Evolutionary conservation across 2,113 vertebrate species (phyloP), one percentile per base, ranked within the genome.

Genomic region (Oryzias woworae): DNA sequence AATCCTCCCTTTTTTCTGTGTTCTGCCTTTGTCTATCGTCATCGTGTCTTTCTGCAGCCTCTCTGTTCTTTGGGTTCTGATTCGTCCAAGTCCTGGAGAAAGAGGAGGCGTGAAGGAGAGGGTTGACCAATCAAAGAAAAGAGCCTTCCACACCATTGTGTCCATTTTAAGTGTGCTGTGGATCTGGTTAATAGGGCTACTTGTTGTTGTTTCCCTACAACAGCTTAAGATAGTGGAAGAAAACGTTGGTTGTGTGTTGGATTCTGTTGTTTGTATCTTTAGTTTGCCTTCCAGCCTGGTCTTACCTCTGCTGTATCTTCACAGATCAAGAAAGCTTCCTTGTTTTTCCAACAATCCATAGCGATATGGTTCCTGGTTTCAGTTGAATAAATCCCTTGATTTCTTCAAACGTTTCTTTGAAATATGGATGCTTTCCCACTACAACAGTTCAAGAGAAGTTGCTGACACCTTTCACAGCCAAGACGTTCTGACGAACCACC

Each of bases 161-260:
- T 23, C 58, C 41, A 62, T 71, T 6, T 5, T 24, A 3, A 44
- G 20, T 1, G 16, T 36, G 4, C n/a, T 77, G 53, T 15, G 23
- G 56, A 0, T 66, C 4, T 57, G 26, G 71, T 42, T 62, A 12
- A 0, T 41, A 8, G 58, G 13, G 1, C 0, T 49, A 2, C 2
- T 53, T 20, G 10, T 51, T 41, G 14, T 1, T 1, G 20, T 6
- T 5, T 14, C 8, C 22, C 1, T 69, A 5, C 1, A 10, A 0
- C 2, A 0, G 1, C 43, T 26, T 1, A 0, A 0, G 4, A 3
- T 24, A 13, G 31, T 51, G 14, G 31, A 26, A 2, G 41, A 16
- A 7, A 15, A 14, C 5, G 14, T 16, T 28, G 1, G 1, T 1
- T 53, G 51, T 53, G 23, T 17, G 23, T 14, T 53, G 14, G 13